These are phyloP conservation scores for Podarcis cretensis DNA, from an alignment of 2,113 vertebrate genomes.

Conservation along the genomic window DNA sequence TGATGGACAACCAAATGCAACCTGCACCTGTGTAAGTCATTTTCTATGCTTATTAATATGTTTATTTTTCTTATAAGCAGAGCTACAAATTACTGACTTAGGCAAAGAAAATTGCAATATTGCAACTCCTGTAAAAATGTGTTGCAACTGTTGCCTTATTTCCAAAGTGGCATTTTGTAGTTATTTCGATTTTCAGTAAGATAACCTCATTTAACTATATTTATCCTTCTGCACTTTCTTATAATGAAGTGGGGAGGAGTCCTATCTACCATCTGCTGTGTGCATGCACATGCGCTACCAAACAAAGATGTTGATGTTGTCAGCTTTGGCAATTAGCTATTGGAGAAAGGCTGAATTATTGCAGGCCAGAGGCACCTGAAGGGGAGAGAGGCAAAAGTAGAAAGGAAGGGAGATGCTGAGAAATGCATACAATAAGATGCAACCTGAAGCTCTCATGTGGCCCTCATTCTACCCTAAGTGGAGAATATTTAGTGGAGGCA, in stretches of 20 bases:
- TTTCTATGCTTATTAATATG: constrained; percentile 20
- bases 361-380: too few relatives aligned
- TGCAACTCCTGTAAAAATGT: background rate
- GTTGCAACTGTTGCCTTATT: background rate
- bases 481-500: background rate
- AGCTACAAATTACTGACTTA: background rate
- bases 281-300: background rate
- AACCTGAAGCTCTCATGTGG: too few relatives aligned
- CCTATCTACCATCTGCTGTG: too few relatives aligned
- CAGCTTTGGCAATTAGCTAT: constrained; percentile 6
- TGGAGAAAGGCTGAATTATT: background rate
- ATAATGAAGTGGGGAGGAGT: background rate
- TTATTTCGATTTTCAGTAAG: background rate
- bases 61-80: constrained; percentile 7
- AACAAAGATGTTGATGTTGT: background rate
- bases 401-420: too few relatives aligned
- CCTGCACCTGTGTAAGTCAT: constrained; percentile 84
- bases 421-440: background rate
- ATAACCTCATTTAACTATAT: background rate
- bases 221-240: background rate
- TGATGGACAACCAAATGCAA: constrained; percentile 68
- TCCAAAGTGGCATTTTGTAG: background rate
- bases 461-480: background rate
- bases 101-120: background rate
- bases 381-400: background rate